These are phyloP conservation scores for Notothenia coriiceps DNA, from an alignment of 2,113 vertebrate genomes.

Conservation along the genomic window DNA sequence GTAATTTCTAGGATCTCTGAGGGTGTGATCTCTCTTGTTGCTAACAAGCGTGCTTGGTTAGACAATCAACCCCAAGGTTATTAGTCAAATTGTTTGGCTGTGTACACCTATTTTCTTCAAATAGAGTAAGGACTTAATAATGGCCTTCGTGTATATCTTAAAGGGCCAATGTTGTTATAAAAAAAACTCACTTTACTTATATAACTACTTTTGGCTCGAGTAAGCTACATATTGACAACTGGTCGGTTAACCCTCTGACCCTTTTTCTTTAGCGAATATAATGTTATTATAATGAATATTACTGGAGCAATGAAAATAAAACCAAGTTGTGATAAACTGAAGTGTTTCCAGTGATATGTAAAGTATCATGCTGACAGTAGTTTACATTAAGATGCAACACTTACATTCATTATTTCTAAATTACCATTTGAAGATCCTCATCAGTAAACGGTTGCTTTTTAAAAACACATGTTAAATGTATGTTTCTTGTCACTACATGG, in stretches of 20 bases:
- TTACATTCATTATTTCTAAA: not conserved
- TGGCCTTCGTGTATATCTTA: no score
- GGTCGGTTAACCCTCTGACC: not conserved
- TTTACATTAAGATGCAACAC: not conserved
- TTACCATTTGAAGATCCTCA: not conserved
- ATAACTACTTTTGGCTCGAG: no score
- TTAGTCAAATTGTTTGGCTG: not conserved
- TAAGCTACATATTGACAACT: no score
- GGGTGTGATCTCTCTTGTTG: not conserved
- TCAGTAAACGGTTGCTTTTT: not conserved
- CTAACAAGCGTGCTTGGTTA: not conserved
- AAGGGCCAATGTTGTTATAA: no score
- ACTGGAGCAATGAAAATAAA: no score
- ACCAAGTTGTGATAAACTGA: not conserved
- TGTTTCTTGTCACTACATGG: not conserved
- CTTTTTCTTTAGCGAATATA: not conserved
- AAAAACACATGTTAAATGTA: not conserved
- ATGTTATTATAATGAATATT: not conserved
- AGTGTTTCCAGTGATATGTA: not conserved
- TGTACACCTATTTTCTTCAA: not conserved
- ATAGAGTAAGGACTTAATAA: not conserved
- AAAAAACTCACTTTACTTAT: no score
- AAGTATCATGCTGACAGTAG: not conserved
- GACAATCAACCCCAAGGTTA: not conserved
- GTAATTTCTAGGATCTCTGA: not conserved